Evolutionary conservation across 2,888 invertebrate species (phyloP), one percentile per base, ranked within the genome.

Genomic region (Megamerina dolium): DNA sequence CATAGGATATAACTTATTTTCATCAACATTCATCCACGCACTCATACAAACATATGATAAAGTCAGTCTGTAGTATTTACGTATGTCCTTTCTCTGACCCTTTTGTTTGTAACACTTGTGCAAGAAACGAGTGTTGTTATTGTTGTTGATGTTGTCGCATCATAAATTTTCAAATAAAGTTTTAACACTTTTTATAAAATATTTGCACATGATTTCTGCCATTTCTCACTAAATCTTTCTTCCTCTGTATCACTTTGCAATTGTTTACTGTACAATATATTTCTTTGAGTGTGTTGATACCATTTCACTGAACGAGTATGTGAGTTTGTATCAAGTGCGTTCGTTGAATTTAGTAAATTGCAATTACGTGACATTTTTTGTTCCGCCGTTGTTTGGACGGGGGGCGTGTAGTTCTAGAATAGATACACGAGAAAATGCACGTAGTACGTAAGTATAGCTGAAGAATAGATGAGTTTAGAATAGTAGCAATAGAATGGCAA

Each of bases 271-370:
- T n/a, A 9, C 14, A 9, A 9, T 31, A 14, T 31, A 16, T 37
- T 18, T 2, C 16, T 1, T 16, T 26, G 14, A 12, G 9, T 13
- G 9, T 17, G 31, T 19, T n/a, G n/a, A n/a, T n/a, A n/a, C n/a
- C n/a, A n/a, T n/a, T n/a, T n/a, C n/a, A 4, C 19, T 35, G 18
- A 19, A 4, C 20, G 35, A 9, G 20, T 35, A n/a, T 35, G 19
- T 19, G n/a, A 10, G 26, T 16, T 14, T 31, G 14, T 16, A 13
- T 31, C 31, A 31, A 31, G 40, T 40, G 34, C 34, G 31, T 36
- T 51, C 35, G 35, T 36, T 51, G 49, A 54, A 54, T 52, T 51
- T 52, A 54, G 52, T 47, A 52, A 54, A 54, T 54, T 54, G 52
- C 52, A 50, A 50, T 50, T 52, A 54, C 52, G 54, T 54, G 54